Percentiles rank a stretch among this genome's conserved stretches.
Evolutionary conservation across 30 jellyfish, hydroid and myxozoan species (phyloP).

Genomic region (Cassiopea xamachana): DNA sequence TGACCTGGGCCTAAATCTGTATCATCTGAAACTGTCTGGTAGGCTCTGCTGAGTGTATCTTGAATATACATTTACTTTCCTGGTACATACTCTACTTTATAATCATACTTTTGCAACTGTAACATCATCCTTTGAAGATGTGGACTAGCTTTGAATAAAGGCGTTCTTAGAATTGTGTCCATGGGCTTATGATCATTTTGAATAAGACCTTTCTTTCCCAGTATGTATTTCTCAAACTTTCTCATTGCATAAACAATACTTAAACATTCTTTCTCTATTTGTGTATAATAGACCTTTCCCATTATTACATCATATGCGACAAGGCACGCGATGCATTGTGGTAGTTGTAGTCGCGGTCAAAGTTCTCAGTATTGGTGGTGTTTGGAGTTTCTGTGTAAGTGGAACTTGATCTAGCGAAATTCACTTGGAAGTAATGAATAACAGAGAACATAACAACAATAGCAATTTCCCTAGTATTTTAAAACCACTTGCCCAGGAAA

Average conservation of each 20-base stretch:
- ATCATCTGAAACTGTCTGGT: slow-evolving; percentile 10
- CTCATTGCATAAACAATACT: slow-evolving; percentile 40
- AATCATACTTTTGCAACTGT: neutral
- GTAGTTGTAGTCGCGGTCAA: too few species aligned
- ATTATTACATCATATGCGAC: too few species aligned
- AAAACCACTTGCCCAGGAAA: too few species aligned
- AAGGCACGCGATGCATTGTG: too few species aligned
- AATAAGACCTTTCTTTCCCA: neutral
- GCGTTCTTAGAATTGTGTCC: neutral
- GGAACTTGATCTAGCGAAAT: too few species aligned
- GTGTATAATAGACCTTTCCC: neutral
- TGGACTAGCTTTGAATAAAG: neutral
- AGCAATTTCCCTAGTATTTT: too few species aligned
- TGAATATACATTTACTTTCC: neutral
- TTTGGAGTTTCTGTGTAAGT: too few species aligned
- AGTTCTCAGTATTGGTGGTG: too few species aligned
- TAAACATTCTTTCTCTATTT: slow-evolving; percentile 42
- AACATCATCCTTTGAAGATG: neutral
- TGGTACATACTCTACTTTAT: neutral
- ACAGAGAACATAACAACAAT: neutral
- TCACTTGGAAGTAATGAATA: neutral
- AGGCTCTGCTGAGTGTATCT: slow-evolving; percentile 49
- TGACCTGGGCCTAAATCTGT: neutral
- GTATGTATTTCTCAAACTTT: slow-evolving; percentile 31
- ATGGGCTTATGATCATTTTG: slow-evolving; percentile 36